These are phyloP conservation scores for Malachius bipustulatus DNA, from an alignment of 2,888 invertebrate genomes.

Conservation along the genomic window DNA sequence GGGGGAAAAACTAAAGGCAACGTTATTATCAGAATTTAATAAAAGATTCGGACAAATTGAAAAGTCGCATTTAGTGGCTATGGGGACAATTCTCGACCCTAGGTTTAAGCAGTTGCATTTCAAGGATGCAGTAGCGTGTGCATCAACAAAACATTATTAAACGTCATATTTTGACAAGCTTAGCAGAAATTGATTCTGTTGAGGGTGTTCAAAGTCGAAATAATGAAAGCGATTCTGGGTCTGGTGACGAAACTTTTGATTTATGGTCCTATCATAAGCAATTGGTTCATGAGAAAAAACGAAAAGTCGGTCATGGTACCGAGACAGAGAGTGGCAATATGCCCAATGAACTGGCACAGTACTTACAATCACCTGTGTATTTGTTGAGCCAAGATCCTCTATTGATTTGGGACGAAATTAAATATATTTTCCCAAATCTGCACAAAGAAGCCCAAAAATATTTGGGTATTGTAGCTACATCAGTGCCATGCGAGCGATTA, in stretches of 20 bases:
- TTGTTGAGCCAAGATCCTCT: constrained; percentile 10
- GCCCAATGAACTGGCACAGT: too few species aligned
- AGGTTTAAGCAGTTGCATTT: constrained; percentile 17
- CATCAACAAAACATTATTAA: not conserved
- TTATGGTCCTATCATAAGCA: not conserved
- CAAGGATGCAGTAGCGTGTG: constrained; percentile 6
- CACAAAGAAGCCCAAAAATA: constrained; percentile 10
- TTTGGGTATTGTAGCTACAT: constrained; percentile 9
- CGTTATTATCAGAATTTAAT: constrained; percentile 8
- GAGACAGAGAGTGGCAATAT: not conserved
- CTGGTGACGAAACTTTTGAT: not conserved
- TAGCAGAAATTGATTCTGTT: not conserved
- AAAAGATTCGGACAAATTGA: constrained; percentile 11
- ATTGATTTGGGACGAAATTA: constrained; percentile 11
- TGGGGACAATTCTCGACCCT: constrained; percentile 19
- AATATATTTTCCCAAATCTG: constrained; percentile 8
- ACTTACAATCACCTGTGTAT: too few species aligned
- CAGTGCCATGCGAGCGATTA: constrained; percentile 8
- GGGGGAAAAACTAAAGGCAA: constrained; percentile 4
- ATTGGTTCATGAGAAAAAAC: not conserved
- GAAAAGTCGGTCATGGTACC: not conserved
- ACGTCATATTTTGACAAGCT: constrained; percentile 2
- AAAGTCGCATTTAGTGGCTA: constrained; percentile 5
- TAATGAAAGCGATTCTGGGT: constrained; percentile 4
- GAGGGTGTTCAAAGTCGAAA: not conserved